A percentile compares a stretch with the other conserved stretches of the same genome.
Conservation (phyloP, 2,888 invertebrate genomes). For the Cerceris ruficornis region DNA sequence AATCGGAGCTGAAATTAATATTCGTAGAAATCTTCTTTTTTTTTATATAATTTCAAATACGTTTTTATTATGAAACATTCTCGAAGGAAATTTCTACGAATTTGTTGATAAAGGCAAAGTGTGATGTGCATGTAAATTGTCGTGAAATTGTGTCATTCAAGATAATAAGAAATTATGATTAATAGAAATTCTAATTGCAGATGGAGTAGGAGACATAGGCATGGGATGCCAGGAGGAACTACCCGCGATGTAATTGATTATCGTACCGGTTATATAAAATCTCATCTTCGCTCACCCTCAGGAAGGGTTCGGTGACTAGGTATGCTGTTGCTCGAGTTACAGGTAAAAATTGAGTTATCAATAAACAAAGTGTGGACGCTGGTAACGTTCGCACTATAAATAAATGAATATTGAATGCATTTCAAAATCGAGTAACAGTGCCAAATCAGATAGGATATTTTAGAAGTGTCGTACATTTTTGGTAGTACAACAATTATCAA, state of each 20-base stretch:
- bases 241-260: constrained; percentile 89
- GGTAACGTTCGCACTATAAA: not conserved
- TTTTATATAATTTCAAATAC: not conserved
- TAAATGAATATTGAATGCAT: not conserved
- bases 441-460: too few relatives aligned
- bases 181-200: constrained; percentile 82
- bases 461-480: too few relatives aligned
- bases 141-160: not conserved
- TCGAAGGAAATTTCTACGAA: constrained; percentile 16
- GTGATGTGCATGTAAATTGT: constrained; percentile 39
- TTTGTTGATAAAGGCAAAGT: not conserved
- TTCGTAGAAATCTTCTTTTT: not conserved
- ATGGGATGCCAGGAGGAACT: constrained; percentile 83
- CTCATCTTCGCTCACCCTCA: constrained; percentile 95
- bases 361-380: constrained; percentile 8
- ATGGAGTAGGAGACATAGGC: constrained; percentile 91
- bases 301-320: constrained; percentile 94
- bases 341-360: constrained; percentile 11
- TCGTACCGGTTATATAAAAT: constrained; percentile 94
- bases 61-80: not conserved
- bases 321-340: constrained; percentile 14
- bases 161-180: not conserved
- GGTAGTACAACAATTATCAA: too few relatives aligned
- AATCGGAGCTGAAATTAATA: too few relatives aligned
- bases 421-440: not conserved